Conservation (phyloP, 2,888 invertebrate species). For the Brenthis hecate region DNA sequence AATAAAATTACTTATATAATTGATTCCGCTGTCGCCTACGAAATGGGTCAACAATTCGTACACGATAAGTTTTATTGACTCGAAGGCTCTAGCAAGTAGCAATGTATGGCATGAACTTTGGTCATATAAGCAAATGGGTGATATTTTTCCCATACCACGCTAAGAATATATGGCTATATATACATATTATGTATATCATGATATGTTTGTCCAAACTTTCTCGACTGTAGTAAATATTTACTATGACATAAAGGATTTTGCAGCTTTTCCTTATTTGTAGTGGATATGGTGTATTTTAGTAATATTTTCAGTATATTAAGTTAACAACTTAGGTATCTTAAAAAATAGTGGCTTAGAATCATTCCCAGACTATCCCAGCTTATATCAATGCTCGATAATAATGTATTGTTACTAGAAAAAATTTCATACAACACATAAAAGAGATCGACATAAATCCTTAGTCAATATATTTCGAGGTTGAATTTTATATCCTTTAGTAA, state of each 20-base stretch:
- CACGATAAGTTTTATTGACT: conserved; percentile 45
- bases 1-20: neutral
- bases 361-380: too few species aligned
- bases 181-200: neutral
- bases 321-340: too few species aligned
- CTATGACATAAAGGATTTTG: neutral
- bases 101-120: conserved; percentile 33
- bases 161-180: conserved; percentile 1
- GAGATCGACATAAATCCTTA: too few species aligned
- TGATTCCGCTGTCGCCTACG: conserved; percentile 28
- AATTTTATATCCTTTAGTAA: too few species aligned
- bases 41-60: conserved; percentile 34
- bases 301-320: too few species aligned
- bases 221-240: neutral
- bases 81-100: conserved; percentile 29
- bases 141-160: conserved; percentile 33
- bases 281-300: too few species aligned
- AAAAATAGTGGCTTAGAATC: too few species aligned
- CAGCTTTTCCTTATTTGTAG: too few species aligned
- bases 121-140: conserved; percentile 34
- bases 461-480: too few species aligned
- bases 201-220: conserved; percentile 27
- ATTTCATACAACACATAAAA: too few species aligned
- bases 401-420: too few species aligned
- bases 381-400: too few species aligned